Evolutionary conservation across 2,888 invertebrate genomes (phyloP).

Genomic region (Philereme vetulata): DNA sequence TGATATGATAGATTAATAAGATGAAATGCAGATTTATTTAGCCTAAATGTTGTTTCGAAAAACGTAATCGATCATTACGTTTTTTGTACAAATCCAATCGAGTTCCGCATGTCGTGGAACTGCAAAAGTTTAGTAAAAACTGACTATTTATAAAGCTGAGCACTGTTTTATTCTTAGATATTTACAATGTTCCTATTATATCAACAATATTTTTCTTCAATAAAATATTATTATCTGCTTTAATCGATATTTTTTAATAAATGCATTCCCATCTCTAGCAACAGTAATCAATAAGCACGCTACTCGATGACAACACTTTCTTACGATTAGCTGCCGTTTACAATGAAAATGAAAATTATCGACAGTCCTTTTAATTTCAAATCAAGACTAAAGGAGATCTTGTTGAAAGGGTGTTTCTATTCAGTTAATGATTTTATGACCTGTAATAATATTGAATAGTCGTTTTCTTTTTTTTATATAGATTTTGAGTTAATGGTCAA

Average conservation of each 20-base stretch:
- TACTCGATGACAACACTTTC: slow-evolving; percentile 56
- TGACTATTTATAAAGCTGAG: slow-evolving; percentile 20
- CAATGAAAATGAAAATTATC: no score
- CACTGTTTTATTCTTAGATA: slow-evolving; percentile 7
- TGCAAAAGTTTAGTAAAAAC: slow-evolving; percentile 39
- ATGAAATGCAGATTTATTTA: slow-evolving; percentile 35
- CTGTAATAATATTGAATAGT: no score
- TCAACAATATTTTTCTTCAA: not conserved
- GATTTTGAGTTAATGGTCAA: no score
- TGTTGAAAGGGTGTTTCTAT: no score
- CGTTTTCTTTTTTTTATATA: no score
- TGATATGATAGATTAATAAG: slow-evolving; percentile 1
- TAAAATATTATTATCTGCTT: not conserved
- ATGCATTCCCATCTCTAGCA: slow-evolving; percentile 31
- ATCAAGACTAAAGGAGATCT: no score
- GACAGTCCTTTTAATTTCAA: no score
- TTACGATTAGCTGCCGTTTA: slow-evolving; percentile 41
- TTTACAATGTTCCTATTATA: not conserved
- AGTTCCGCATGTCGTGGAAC: slow-evolving; percentile 55
- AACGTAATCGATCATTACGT: slow-evolving; percentile 60
- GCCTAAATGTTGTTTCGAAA: slow-evolving; percentile 45
- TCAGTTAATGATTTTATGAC: no score
- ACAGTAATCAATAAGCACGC: slow-evolving; percentile 44
- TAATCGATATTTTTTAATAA: slow-evolving; percentile 12
- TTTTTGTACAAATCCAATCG: slow-evolving; percentile 49